Conservation (phyloP, 1,140 invertebrate species). For the Zophobas atratus region DNA sequence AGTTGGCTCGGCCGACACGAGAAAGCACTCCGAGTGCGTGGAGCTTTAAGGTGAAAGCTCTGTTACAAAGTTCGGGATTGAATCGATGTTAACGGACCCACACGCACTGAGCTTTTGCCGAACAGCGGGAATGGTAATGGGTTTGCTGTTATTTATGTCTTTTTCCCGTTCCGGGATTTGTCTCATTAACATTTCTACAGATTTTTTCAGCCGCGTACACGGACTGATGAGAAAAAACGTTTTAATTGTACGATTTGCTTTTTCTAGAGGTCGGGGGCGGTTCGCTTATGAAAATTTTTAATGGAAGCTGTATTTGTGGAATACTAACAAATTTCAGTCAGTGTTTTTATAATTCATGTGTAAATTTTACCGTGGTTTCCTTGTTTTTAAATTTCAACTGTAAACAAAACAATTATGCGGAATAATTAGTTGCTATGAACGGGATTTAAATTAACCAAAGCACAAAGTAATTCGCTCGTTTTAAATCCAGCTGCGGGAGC, state of each 20-base stretch:
- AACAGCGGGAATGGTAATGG: slow-evolving; percentile 5
- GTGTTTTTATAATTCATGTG: too few relatives aligned
- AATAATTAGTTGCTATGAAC: too few relatives aligned
- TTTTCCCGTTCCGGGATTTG: slow-evolving; percentile 26
- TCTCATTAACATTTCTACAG: slow-evolving; percentile 29
- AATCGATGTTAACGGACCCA: slow-evolving; percentile 29
- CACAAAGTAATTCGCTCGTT: not conserved
- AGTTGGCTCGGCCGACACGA: slow-evolving; percentile 7
- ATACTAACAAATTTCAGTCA: too few relatives aligned
- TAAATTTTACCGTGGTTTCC: too few relatives aligned
- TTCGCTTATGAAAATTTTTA: not conserved
- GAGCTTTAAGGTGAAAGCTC: slow-evolving; percentile 24
- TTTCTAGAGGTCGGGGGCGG: not conserved
- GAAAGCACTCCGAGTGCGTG: slow-evolving; percentile 14
- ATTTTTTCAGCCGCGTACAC: not conserved
- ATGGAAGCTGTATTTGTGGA: too few relatives aligned
- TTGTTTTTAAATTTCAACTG: too few relatives aligned
- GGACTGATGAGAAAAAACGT: not conserved
- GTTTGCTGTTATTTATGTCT: slow-evolving; percentile 31
- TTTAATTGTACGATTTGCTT: slow-evolving; percentile 10
- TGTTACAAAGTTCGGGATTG: not conserved
- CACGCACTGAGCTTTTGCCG: slow-evolving; percentile 21
- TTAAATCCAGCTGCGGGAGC: not conserved
- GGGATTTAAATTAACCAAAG: too few relatives aligned
- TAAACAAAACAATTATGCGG: too few relatives aligned